These are phyloP conservation scores for Zeuzera pyrina DNA, from an alignment of 2,888 invertebrate species.

Conservation along the genomic window DNA sequence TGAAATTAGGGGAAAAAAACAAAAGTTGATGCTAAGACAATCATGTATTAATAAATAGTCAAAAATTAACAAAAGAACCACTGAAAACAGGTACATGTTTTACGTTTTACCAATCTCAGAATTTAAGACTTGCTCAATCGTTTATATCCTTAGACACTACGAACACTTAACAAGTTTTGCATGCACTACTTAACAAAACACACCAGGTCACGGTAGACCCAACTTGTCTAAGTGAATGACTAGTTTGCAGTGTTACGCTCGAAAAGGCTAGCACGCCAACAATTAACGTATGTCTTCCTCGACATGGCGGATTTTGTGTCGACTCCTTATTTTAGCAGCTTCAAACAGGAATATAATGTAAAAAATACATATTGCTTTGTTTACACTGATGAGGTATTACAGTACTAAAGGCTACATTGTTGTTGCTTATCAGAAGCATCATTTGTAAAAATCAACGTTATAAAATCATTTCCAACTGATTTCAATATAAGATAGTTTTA, in stretches of 20 bases:
- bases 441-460: too few relatives aligned
- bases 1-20: too few relatives aligned
- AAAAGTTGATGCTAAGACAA: slow-evolving; percentile 65
- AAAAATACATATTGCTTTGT: slow-evolving; percentile 5
- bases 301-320: slow-evolving; percentile 21
- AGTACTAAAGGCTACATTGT: slow-evolving; percentile 15
- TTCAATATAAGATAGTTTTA: too few relatives aligned
- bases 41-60: slow-evolving; percentile 73
- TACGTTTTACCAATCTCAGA: slow-evolving; percentile 67
- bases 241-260: slow-evolving; percentile 63
- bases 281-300: slow-evolving; percentile 25
- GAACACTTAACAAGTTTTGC: slow-evolving; percentile 69
- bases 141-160: slow-evolving; percentile 68
- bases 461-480: too few relatives aligned
- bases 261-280: slow-evolving; percentile 29
- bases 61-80: slow-evolving; percentile 72
- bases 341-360: slow-evolving; percentile 15
- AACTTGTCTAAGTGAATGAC: slow-evolving; percentile 68
- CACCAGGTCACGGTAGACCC: slow-evolving; percentile 31
- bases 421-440: too few relatives aligned
- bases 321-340: slow-evolving; percentile 15
- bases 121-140: slow-evolving; percentile 57
- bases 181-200: slow-evolving; percentile 65
- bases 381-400: slow-evolving; percentile 27
- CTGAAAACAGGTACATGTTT: slow-evolving; percentile 70